Percentiles rank a stretch among this genome's conserved stretches.
phyloP scores from a whole-genome alignment of 2,113 vertebrate species.

The Sphaerodactylus townsendi region DNA sequence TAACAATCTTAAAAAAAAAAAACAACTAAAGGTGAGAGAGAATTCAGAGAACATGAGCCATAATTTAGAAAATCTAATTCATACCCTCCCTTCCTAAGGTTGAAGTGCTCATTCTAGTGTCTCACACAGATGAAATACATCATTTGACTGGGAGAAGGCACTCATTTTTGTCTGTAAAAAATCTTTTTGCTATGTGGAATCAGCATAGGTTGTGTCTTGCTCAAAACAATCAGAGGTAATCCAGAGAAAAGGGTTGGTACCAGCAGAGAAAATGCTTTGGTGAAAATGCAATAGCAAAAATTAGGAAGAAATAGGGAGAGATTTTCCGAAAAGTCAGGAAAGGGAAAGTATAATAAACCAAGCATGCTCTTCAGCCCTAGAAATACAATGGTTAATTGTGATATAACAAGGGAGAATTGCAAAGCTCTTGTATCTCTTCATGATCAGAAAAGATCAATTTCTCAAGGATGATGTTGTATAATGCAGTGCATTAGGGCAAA shows the following conservation, averaged over 20 bases:
- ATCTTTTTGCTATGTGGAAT: too few species aligned
- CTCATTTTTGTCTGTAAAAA: too few species aligned
- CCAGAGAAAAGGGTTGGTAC: not conserved
- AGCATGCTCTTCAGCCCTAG: conserved; percentile 27
- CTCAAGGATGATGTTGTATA: conserved; percentile 29
- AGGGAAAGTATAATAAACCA: not conserved
- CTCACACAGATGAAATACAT: too few species aligned
- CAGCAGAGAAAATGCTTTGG: not conserved
- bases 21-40: too few species aligned
- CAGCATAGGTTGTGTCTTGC: not conserved
- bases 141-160: too few species aligned
- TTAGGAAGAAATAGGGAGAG: not conserved
- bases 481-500: conserved; percentile 30
- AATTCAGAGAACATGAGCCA: too few species aligned
- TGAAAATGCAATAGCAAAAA: not conserved
- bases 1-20: too few species aligned
- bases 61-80: too few species aligned
- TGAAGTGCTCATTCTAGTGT: too few species aligned
- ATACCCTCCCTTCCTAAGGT: too few species aligned
- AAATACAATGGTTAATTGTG: conserved; percentile 43
- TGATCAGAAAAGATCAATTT: conserved; percentile 47
- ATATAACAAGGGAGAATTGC: conserved; percentile 40
- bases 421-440: conserved; percentile 10
- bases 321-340: not conserved
- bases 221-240: conserved; percentile 2